phyloP scores from a whole-genome alignment of 2,888 invertebrate species.

The Agonum fuliginosum region DNA sequence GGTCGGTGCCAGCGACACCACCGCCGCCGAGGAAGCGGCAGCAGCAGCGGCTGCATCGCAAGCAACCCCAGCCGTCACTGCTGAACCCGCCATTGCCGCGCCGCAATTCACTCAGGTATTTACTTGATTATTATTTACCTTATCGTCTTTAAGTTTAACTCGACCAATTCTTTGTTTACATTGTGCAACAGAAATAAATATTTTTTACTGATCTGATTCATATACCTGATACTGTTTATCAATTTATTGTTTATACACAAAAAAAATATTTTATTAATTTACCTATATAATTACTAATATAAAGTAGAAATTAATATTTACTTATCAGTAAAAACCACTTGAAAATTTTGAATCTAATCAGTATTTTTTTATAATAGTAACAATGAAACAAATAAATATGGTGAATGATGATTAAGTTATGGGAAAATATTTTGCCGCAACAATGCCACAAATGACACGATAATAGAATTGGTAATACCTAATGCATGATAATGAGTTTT shows the following conservation, averaged over 20 bases:
- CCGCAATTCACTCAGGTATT: slow-evolving; percentile 62
- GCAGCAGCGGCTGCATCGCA: slow-evolving; percentile 60
- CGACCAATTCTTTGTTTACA: slow-evolving; percentile 8
- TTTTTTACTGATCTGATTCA: not conserved
- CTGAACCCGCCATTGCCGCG: slow-evolving; percentile 45
- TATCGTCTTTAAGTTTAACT: not conserved
- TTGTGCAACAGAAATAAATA: not conserved
- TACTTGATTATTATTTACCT: slow-evolving; percentile 8
- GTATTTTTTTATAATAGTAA: not conserved
- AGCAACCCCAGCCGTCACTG: slow-evolving; percentile 51
- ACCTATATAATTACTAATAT: no score
- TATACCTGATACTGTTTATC: not conserved
- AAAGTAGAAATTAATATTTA: not conserved
- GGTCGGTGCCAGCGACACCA: slow-evolving; percentile 83
- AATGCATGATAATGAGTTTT: slow-evolving; percentile 30
- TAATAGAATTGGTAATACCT: slow-evolving; percentile 35
- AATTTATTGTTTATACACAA: not conserved
- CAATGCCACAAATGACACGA: slow-evolving; percentile 26
- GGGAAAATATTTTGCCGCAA: slow-evolving; percentile 27
- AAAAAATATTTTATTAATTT: not conserved
- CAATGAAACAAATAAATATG: slow-evolving; percentile 9
- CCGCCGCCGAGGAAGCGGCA: slow-evolving; percentile 71
- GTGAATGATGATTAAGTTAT: slow-evolving; percentile 16
- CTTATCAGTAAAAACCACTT: not conserved
- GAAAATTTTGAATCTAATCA: slow-evolving; percentile 13